Conservation (phyloP, 2,888 invertebrate species). For the Chrysotoxum bicinctum region DNA sequence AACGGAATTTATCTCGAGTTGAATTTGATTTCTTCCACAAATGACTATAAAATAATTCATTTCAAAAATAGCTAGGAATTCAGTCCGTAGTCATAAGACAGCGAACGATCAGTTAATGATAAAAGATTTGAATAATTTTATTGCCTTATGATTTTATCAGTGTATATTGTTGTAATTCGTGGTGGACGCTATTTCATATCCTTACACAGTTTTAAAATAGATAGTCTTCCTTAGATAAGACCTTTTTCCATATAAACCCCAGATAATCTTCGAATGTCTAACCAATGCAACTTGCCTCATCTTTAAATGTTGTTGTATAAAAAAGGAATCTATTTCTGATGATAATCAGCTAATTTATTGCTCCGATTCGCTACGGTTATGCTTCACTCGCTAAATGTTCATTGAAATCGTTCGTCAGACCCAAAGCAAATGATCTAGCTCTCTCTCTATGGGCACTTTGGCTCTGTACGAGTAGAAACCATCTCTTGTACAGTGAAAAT, state of each 20-base stretch:
- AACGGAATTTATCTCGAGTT: too few species aligned
- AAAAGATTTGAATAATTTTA: background rate
- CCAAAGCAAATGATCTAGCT: background rate
- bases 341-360: constrained; percentile 63
- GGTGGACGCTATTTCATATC: background rate
- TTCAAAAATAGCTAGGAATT: too few species aligned
- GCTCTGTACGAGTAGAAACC: background rate
- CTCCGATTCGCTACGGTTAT: constrained; percentile 36
- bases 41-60: too few species aligned
- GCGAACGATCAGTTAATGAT: background rate
- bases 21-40: too few species aligned
- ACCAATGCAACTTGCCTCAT: constrained; percentile 2
- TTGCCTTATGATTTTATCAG: background rate
- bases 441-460: background rate
- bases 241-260: background rate
- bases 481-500: constrained; percentile 34
- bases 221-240: constrained; percentile 1
- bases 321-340: constrained; percentile 15
- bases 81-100: too few species aligned
- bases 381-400: constrained; percentile 8
- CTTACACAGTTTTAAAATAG: background rate
- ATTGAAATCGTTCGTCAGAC: constrained; percentile 5
- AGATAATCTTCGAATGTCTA: constrained; percentile 2
- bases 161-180: background rate
- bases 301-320: background rate